A percentile compares a stretch with the other conserved stretches of the same genome.
These are phyloP conservation scores for Lochmaea crataegi DNA, from an alignment of 2,888 invertebrate genomes.

Conservation along the genomic window DNA sequence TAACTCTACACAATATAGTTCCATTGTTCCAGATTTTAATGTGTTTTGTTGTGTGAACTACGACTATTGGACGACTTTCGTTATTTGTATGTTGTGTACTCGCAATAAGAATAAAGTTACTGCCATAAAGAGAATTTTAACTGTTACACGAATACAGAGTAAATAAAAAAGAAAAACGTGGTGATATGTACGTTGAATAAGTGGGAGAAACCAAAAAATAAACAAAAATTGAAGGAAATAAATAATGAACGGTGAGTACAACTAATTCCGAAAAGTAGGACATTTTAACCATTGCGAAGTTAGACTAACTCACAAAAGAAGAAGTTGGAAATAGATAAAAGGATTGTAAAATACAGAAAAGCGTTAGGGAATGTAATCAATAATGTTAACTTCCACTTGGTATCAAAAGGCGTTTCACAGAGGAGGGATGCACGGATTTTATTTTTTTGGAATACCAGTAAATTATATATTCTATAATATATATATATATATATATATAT, in stretches of 20 bases:
- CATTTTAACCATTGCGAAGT: background rate
- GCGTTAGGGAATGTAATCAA: background rate
- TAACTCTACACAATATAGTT: slow-evolving; percentile 12
- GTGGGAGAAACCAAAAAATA: too few species aligned
- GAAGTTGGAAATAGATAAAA: background rate
- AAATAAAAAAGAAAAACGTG: too few species aligned
- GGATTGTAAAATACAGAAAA: background rate
- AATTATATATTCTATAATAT: too few species aligned
- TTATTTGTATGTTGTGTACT: background rate
- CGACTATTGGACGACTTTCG: slow-evolving; percentile 10
- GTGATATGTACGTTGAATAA: too few species aligned
- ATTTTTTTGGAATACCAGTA: background rate
- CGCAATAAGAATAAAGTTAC: background rate
- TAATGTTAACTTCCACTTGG: background rate
- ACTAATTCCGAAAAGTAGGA: background rate
- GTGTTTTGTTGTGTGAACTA: slow-evolving; percentile 8
- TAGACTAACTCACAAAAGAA: background rate
- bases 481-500: too few species aligned
- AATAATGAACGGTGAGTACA: background rate
- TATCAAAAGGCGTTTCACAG: background rate
- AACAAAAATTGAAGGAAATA: background rate
- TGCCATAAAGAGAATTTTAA: background rate
- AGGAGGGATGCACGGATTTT: background rate
- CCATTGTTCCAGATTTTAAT: slow-evolving; percentile 18
- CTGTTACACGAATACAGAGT: too few species aligned